Evolutionary conservation across 2,113 vertebrate genomes (phyloP).

Genomic region (Eolophus roseicapilla): DNA sequence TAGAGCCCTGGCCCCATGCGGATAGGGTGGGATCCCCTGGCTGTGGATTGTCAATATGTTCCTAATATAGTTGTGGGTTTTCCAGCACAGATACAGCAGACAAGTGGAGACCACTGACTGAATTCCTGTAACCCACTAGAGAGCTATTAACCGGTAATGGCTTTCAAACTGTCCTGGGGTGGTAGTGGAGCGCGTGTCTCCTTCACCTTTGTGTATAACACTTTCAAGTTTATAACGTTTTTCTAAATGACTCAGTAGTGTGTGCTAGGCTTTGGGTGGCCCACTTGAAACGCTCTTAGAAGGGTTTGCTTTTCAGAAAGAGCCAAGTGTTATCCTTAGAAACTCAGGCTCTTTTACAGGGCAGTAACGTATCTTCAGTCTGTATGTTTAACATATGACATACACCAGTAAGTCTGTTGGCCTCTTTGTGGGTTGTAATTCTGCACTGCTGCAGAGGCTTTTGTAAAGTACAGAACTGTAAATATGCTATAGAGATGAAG

Average conservation of each 20-base stretch:
- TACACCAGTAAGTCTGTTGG: rapidly evolving
- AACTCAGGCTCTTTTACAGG: conserved; percentile 5
- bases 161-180: conserved; percentile 31
- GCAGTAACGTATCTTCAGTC: background rate
- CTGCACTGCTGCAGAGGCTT: background rate
- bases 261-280: conserved; percentile 51
- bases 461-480: background rate
- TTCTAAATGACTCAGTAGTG: conserved; percentile 53
- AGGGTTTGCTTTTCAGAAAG: conserved; percentile 58
- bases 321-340: conserved; percentile 35
- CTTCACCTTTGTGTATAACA: conserved; percentile 36
- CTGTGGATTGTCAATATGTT: background rate
- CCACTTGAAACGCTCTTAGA: conserved; percentile 36
- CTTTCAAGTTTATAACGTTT: conserved; percentile 48
- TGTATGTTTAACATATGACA: background rate
- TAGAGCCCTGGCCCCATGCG: background rate
- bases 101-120: background rate
- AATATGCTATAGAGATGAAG: rapidly evolving
- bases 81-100: background rate
- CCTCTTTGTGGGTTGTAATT: background rate
- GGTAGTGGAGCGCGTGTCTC: background rate
- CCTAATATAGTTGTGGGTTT: background rate
- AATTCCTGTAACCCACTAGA: conserved; percentile 13
- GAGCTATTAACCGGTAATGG: conserved; percentile 31
- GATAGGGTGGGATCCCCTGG: background rate